A percentile compares a stretch with the other conserved stretches of the same genome.
phyloP scores from a whole-genome alignment of 2,888 invertebrate species.

The Lasioglossum oenotherae region DNA sequence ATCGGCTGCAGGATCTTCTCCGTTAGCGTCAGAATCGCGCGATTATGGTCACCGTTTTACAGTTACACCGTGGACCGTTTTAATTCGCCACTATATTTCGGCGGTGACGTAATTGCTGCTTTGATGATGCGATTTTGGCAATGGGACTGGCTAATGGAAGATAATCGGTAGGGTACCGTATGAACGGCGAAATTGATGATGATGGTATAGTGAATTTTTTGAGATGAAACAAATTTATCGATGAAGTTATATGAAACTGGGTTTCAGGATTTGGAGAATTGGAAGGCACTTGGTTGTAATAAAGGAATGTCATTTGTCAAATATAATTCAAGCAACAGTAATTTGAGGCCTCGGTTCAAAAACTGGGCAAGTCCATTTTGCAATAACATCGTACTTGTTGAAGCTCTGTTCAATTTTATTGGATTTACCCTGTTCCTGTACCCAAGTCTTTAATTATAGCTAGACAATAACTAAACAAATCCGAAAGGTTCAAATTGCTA shows the following conservation, averaged over 20 bases:
- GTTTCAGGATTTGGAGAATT: neutral
- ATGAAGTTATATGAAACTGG: neutral
- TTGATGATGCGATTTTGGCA: constrained; percentile 1
- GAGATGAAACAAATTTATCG: neutral
- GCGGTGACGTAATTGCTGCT: constrained; percentile 29
- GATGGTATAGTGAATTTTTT: neutral
- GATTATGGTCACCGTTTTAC: constrained; percentile 77
- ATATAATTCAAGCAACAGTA: neutral
- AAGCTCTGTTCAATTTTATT: neutral
- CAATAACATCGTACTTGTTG: neutral
- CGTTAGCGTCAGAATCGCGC: constrained; percentile 68
- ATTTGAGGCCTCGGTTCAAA: neutral
- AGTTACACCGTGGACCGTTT: constrained; percentile 72
- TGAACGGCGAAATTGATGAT: neutral
- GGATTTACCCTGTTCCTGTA: neutral
- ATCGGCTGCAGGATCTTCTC: constrained; percentile 72
- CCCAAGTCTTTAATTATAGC: neutral
- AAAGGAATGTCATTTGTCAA: neutral
- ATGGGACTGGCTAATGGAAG: constrained; percentile 8
- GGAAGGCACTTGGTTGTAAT: neutral
- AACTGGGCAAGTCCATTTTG: neutral
- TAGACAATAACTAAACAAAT: neutral
- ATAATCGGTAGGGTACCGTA: neutral
- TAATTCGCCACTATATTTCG: constrained; percentile 45
- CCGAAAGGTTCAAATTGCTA: neutral